Base-by-base conservation (phyloP, 2,113 vertebrate genomes). In the Elanus axillaris region DNA sequence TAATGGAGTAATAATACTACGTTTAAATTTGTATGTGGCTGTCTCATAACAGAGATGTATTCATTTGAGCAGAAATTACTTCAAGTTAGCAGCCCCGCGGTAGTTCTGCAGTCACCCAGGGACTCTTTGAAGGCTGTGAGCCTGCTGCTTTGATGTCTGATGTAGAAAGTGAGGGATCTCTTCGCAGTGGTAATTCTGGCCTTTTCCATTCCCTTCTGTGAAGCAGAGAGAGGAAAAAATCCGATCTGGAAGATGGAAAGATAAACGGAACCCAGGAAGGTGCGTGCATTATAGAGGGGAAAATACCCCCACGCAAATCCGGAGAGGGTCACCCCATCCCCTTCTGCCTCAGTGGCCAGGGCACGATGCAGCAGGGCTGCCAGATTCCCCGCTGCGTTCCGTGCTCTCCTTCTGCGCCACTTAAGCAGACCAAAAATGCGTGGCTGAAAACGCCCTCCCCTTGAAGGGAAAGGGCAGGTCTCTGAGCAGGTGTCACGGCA, bases 71-170 rank as follows among this genome's bases (percentile, higher is more conserved):
- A 97, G 92, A 68, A 96, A 96, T 94, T 94, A 63, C 73, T 94
- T 43, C 11, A 76, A 92, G 93, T 62, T 56, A 55, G 75, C 86
- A 91, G 50, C 94, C 96, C 97, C 11, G 50, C 79, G 47, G 91
- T 95, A 43, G 76, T 36, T 75, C 96, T 53, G 62, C 73, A 53
- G 66, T 78, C 89, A 64, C 63, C 1, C 2, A 77, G 95, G 94
- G 93, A 94, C 88, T 94, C 96, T 98, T 94, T 97, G 94, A 96
- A 96, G 97, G 31, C 92, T 95, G 67, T 1, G 36, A 96, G 72
- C 42, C 47, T 9, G 67, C 62, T 40, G 55, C 96, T 98, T 97
- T 95, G 94, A 96, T 96, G 62, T 96, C 94, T 95, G 81, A 27
- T 59, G 80, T 8, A 80, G 92, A 90, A 96, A 97, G 62, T 22